A percentile compares a stretch with the other conserved stretches of the same genome.
phyloP scores from a whole-genome alignment of 2,113 vertebrate species.

The Mastomys natalensis region DNA sequence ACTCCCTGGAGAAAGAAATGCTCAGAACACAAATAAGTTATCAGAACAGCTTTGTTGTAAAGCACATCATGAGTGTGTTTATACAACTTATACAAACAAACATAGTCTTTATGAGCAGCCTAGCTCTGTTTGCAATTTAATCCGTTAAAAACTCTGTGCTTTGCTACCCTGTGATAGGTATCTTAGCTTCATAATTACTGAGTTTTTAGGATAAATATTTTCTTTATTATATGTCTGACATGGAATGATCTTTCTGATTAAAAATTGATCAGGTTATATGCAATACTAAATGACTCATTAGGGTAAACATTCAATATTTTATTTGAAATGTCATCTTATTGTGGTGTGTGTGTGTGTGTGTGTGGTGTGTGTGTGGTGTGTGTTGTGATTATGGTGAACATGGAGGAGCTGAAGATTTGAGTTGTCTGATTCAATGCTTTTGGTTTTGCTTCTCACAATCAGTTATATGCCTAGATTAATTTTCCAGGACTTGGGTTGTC shows the following conservation, averaged over 20 bases:
- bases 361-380: background rate
- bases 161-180: background rate
- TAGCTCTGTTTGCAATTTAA: background rate
- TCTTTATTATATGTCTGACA: background rate
- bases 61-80: slow-evolving; percentile 53
- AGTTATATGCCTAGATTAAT: background rate
- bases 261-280: background rate
- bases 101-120: background rate
- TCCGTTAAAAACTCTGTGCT: background rate
- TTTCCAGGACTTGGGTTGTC: background rate
- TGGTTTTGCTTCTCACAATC: slow-evolving; percentile 1
- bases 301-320: background rate
- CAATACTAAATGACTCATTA: background rate
- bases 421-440: background rate
- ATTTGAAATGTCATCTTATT: background rate
- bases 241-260: background rate
- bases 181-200: background rate
- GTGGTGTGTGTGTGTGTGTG: background rate
- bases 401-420: background rate
- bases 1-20: slow-evolving; percentile 81
- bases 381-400: background rate
- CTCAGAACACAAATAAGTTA: slow-evolving; percentile 78
- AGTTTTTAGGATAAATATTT: background rate
- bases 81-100: background rate
- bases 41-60: slow-evolving; percentile 82